Conservation (phyloP, 2,888 invertebrate genomes). For the Nephrotoma guestfalica region DNA sequence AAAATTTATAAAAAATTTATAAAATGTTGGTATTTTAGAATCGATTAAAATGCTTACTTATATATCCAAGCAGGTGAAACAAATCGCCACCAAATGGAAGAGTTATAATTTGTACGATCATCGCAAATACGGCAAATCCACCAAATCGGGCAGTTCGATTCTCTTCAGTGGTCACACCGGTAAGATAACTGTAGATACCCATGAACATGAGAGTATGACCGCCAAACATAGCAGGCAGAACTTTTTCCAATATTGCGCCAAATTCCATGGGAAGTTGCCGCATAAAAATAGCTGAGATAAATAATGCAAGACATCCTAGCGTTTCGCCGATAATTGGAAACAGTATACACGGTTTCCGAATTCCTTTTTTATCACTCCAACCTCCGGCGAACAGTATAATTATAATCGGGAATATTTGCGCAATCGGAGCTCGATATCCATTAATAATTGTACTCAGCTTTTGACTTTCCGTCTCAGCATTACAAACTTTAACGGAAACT, state of each 20-base stretch:
- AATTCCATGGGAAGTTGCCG: conserved; percentile 29
- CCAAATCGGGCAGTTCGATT: conserved; percentile 28
- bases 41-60: conserved; percentile 18
- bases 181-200: conserved; percentile 31
- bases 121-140: conserved; percentile 29
- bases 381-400: conserved; percentile 31
- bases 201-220: conserved; percentile 29
- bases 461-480: conserved; percentile 29
- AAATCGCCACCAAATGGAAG: conserved; percentile 25
- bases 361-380: conserved; percentile 31
- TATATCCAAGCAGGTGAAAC: conserved; percentile 25
- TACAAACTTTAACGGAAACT: conserved; percentile 20
- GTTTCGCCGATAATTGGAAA: conserved; percentile 27
- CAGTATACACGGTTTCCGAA: conserved; percentile 30
- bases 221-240: conserved; percentile 28
- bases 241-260: conserved; percentile 26
- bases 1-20: neutral
- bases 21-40: neutral
- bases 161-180: conserved; percentile 27
- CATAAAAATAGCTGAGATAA: conserved; percentile 28
- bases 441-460: conserved; percentile 25
- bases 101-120: conserved; percentile 25
- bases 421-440: conserved; percentile 29
- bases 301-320: conserved; percentile 19
- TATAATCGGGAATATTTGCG: conserved; percentile 29